Conservation (phyloP, 2,113 vertebrate genomes). For the Melanerpes aurifrons region DNA sequence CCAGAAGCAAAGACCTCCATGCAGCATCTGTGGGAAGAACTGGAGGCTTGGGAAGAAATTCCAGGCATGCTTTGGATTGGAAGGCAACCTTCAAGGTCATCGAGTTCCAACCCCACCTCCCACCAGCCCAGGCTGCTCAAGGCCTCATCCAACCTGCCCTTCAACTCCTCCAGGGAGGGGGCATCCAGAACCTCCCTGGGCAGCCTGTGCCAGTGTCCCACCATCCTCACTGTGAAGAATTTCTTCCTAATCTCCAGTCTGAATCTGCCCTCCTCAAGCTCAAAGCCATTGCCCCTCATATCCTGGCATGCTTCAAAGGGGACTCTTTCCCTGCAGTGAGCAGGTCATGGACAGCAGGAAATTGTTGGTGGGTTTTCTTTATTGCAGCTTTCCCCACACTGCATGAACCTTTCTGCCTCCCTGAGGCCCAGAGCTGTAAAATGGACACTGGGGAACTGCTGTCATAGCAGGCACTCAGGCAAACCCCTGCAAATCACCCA, state of each 20-base stretch:
- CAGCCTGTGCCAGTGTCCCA: too few relatives aligned
- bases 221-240: too few relatives aligned
- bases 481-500: neutral
- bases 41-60: neutral
- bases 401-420: neutral
- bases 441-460: neutral
- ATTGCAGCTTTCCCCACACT: neutral
- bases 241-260: too few relatives aligned
- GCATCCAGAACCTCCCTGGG: too few relatives aligned
- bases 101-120: too few relatives aligned
- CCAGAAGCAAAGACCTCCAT: neutral
- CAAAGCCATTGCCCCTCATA: too few relatives aligned
- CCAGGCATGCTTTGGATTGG: too few relatives aligned
- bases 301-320: neutral
- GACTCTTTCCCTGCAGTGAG: neutral
- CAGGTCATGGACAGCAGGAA: neutral
- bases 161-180: too few relatives aligned
- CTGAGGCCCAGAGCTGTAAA: neutral
- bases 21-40: neutral
- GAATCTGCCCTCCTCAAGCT: too few relatives aligned
- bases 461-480: neutral
- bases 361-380: accelerated
- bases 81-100: too few relatives aligned
- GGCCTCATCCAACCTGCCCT: too few relatives aligned
- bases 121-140: too few relatives aligned